These are phyloP conservation scores for Scytalopus superciliaris DNA, from an alignment of 2,113 vertebrate species.

Conservation along the genomic window DNA sequence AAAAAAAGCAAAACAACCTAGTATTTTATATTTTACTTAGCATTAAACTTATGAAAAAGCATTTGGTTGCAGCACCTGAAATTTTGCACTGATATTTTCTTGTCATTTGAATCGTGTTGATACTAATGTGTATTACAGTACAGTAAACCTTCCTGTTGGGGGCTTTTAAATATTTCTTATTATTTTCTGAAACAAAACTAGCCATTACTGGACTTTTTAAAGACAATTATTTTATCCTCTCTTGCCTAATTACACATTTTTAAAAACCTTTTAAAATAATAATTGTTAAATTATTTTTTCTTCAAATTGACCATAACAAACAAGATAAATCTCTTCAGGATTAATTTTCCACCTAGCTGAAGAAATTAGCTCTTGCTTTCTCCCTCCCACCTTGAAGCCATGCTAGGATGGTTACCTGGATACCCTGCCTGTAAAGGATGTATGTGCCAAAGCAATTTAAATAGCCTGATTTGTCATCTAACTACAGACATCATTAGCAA, in stretches of 20 bases:
- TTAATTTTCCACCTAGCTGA: conserved; percentile 44
- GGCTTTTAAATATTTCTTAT: background rate
- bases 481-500: conserved; percentile 27
- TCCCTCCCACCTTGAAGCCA: background rate
- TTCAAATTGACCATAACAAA: conserved; percentile 23
- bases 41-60: background rate
- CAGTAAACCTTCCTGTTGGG: background rate
- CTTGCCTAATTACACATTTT: background rate
- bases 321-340: conserved; percentile 4
- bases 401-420: conserved; percentile 42
- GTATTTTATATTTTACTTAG: background rate
- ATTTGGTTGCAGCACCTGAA: background rate
- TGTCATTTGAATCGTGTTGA: background rate
- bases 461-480: conserved; percentile 54
- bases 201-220: background rate
- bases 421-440: conserved; percentile 32
- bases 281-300: background rate
- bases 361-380: conserved; percentile 33
- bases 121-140: background rate
- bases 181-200: background rate
- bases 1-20: background rate
- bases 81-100: background rate
- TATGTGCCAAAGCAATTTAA: background rate
- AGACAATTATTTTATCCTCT: background rate
- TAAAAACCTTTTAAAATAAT: background rate